These are phyloP conservation scores for Acomys russatus DNA, from an alignment of 2,797 vertebrate genomes.

Conservation along the genomic window DNA sequence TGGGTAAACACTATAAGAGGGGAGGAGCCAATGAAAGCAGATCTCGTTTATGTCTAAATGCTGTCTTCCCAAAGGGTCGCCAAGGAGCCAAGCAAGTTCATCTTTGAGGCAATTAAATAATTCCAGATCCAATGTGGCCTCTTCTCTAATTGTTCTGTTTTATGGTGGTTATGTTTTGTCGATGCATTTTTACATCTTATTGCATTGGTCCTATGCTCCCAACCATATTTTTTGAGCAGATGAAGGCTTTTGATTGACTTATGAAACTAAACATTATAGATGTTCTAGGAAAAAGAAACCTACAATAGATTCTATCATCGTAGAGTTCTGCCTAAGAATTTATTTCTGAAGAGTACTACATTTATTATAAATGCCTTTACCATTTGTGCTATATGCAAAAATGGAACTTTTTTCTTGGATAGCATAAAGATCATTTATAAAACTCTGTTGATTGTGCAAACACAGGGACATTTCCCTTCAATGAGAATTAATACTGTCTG, in stretches of 20 bases:
- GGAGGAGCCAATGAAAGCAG: conserved; percentile 71
- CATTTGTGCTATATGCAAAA: conserved; percentile 64
- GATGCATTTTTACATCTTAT: conserved; percentile 32
- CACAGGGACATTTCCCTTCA: conserved; percentile 81
- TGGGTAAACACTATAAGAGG: conserved; percentile 76
- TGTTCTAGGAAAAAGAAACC: conserved; percentile 81
- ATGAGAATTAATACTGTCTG: conserved; percentile 86
- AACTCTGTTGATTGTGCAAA: conserved; percentile 86
- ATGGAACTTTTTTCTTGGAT: conserved; percentile 78
- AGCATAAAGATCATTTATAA: conserved; percentile 85
- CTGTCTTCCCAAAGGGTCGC: conserved; percentile 75
- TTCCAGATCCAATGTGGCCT: conserved; percentile 77
- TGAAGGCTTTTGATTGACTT: conserved; percentile 73
- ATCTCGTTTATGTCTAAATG: conserved; percentile 78
- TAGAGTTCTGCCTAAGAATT: conserved; percentile 78
- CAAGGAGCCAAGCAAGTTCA: conserved; percentile 75
- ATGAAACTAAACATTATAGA: conserved; percentile 73
- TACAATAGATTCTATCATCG: conserved; percentile 77
- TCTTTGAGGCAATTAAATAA: conserved; percentile 85
- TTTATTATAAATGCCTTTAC: conserved; percentile 76
- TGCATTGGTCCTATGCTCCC: conserved; percentile 21
- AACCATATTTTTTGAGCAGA: conserved; percentile 75
- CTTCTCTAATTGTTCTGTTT: conserved; percentile 71
- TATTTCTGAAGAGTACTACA: conserved; percentile 78
- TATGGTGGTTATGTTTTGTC: conserved; percentile 61